Evolutionary conservation across 1,140 invertebrate genomes (phyloP).

Genomic region (Trypoxylus dichotomus): DNA sequence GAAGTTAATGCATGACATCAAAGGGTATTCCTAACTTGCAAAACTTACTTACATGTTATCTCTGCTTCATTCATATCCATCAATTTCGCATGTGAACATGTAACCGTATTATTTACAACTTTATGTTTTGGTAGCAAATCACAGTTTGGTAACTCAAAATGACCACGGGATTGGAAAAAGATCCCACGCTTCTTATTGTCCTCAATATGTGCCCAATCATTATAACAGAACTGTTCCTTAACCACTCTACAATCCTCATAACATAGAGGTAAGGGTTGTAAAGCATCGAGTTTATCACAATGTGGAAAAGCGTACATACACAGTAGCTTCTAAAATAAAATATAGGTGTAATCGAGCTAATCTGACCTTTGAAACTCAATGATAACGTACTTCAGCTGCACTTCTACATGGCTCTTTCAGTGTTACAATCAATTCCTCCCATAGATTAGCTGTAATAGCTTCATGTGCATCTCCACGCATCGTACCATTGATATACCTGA

Average conservation of each 20-base stretch:
- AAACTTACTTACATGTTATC: slow-evolving; percentile 42
- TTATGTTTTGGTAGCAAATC: slow-evolving; percentile 72
- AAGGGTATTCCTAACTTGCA: not conserved
- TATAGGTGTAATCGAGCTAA: not conserved
- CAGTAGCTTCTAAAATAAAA: slow-evolving; percentile 69
- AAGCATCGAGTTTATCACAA: slow-evolving; percentile 64
- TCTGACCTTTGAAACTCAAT: not conserved
- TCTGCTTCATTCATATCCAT: slow-evolving; percentile 71
- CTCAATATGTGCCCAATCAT: slow-evolving; percentile 88
- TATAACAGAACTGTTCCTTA: slow-evolving; percentile 87
- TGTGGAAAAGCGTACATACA: slow-evolving; percentile 91
- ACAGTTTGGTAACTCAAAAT: slow-evolving; percentile 87
- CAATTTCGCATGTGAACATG: slow-evolving; percentile 81
- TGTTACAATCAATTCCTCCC: slow-evolving; percentile 81
- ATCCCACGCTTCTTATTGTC: slow-evolving; percentile 81
- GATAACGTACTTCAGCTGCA: slow-evolving; percentile 71
- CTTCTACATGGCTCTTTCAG: slow-evolving; percentile 80
- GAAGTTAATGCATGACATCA: not conserved
- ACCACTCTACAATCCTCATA: slow-evolving; percentile 93
- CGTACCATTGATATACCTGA: slow-evolving; percentile 59
- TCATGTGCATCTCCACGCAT: slow-evolving; percentile 80
- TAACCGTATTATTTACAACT: slow-evolving; percentile 55
- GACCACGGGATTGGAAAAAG: slow-evolving; percentile 77
- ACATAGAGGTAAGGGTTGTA: slow-evolving; percentile 72
- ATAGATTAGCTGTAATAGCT: slow-evolving; percentile 76